These are phyloP conservation scores for Papilio aristodemus DNA, from an alignment of 1,140 invertebrate genomes.

Conservation along the genomic window DNA sequence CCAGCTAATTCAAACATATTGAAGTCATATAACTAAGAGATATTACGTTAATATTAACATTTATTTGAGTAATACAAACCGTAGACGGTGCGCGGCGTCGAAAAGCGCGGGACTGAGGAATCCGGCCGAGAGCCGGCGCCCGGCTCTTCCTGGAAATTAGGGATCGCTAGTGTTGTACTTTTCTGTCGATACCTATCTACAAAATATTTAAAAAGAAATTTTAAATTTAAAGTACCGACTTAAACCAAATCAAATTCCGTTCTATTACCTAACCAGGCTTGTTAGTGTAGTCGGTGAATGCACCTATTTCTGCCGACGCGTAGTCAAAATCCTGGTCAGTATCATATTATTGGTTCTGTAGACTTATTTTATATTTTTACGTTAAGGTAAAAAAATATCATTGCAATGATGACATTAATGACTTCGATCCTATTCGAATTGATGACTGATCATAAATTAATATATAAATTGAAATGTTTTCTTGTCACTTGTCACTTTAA, in stretches of 20 bases:
- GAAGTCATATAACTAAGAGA: slow-evolving; percentile 24
- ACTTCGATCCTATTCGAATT: neutral
- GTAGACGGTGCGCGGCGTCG: slow-evolving; percentile 48
- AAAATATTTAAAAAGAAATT: neutral
- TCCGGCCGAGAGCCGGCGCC: slow-evolving; percentile 64
- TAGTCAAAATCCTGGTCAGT: no score
- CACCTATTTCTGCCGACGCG: neutral
- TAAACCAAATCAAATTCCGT: neutral
- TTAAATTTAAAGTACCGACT: neutral
- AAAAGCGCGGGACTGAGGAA: slow-evolving; percentile 67
- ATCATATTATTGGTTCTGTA: no score
- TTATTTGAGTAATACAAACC: slow-evolving; percentile 39
- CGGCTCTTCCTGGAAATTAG: slow-evolving; percentile 72
- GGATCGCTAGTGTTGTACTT: slow-evolving; percentile 52
- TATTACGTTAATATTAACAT: slow-evolving; percentile 29
- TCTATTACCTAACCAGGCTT: neutral
- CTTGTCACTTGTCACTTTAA: slow-evolving; percentile 5
- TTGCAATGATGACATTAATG: neutral
- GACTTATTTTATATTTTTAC: no score
- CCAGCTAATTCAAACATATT: slow-evolving; percentile 9
- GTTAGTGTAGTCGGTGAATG: no score
- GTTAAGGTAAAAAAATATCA: no score
- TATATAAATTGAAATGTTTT: slow-evolving; percentile 18
- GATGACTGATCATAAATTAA: no score
- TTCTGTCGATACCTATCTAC: slow-evolving; percentile 31